Conservation (phyloP, 2,888 invertebrate species). For the Fissipunctia ypsillon region DNA sequence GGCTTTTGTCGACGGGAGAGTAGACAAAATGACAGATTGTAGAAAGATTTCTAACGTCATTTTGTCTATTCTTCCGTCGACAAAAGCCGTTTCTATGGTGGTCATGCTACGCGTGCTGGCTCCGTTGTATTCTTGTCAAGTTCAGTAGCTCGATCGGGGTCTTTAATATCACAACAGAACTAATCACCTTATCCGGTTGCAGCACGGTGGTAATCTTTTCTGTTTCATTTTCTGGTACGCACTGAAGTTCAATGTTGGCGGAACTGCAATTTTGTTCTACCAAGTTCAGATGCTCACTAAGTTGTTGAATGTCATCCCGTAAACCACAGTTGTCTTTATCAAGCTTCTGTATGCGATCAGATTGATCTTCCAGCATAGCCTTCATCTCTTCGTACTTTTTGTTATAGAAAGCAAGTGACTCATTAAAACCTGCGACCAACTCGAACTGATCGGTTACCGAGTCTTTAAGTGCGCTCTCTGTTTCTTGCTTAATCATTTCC, state of each 20-base stretch:
- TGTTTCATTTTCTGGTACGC: neutral
- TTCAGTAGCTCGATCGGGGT: too few species aligned
- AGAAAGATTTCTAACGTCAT: too few species aligned
- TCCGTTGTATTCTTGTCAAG: too few species aligned
- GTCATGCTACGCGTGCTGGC: too few species aligned
- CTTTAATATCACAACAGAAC: neutral
- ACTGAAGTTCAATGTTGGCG: neutral
- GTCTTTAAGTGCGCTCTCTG: constrained; percentile 3
- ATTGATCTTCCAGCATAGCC: neutral
- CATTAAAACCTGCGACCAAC: constrained; percentile 8
- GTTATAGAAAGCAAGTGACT: constrained; percentile 3
- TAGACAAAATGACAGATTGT: too few species aligned
- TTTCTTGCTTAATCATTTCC: constrained; percentile 17
- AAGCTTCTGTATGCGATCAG: constrained; percentile 6
- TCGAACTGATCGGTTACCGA: neutral
- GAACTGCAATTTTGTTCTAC: neutral
- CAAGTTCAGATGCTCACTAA: constrained; percentile 1
- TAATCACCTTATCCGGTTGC: constrained; percentile 8
- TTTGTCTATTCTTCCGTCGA: too few species aligned
- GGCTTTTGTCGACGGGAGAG: too few species aligned
- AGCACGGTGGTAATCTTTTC: constrained; percentile 1
- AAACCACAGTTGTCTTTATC: constrained; percentile 10
- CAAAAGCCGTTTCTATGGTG: too few species aligned
- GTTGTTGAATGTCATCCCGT: neutral
- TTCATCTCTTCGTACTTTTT: constrained; percentile 19